Percentiles rank a stretch among this genome's conserved stretches.
Conservation (phyloP, 2,113 vertebrate species). For the Mobula birostris region DNA sequence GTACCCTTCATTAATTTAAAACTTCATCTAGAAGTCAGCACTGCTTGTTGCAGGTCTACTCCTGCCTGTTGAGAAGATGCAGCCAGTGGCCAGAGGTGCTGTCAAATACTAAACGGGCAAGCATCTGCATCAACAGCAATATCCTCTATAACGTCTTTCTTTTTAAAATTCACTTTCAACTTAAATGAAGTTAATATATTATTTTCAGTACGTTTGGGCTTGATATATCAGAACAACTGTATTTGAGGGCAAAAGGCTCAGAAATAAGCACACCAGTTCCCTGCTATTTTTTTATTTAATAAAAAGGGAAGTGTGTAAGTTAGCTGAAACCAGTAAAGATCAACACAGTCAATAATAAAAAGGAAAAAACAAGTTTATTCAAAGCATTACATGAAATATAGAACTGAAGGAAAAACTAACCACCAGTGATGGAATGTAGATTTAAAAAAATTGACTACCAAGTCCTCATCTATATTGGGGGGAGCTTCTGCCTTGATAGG, state of each 20-base stretch:
- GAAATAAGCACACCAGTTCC: constrained; percentile 18
- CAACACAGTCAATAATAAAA: constrained; percentile 20
- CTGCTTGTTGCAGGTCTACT: background rate
- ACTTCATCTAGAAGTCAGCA: background rate
- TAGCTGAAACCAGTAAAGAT: background rate
- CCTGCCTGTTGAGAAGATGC: background rate
- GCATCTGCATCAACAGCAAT: no score
- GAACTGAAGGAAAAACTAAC: constrained; percentile 28
- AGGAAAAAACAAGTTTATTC: constrained; percentile 32
- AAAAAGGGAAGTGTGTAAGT: constrained; percentile 6
- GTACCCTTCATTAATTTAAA: background rate
- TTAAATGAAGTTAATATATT: no score
- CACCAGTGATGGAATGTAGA: constrained; percentile 29
- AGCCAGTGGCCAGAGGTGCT: no score
- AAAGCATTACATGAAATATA: constrained; percentile 33
- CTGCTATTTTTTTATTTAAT: constrained; percentile 30
- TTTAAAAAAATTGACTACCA: constrained; percentile 33
- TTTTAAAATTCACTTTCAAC: no score
- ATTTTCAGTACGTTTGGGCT: no score
- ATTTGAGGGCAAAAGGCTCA: background rate
- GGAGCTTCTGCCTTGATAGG: constrained; percentile 74
- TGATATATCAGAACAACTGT: no score
- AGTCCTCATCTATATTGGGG: constrained; percentile 42
- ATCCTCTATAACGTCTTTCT: no score
- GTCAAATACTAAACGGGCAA: no score